Conservation (phyloP, 37 sponge, comb jelly and placozoan species). For the Tethya wilhelma region DNA sequence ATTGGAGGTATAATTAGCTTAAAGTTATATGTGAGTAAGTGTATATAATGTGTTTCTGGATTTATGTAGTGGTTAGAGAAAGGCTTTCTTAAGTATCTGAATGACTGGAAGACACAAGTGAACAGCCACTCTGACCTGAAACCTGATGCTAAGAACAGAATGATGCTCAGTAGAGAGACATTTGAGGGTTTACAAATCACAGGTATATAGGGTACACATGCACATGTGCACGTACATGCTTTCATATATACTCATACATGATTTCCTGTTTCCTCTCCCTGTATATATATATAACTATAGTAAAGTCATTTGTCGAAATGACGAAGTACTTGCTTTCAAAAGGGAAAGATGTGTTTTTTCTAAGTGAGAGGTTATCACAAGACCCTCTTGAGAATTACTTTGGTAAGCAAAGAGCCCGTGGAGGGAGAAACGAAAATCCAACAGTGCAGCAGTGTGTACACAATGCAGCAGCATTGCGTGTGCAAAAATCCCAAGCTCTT, state of each 20-base stretch:
- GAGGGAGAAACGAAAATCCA: slow-evolving; percentile 31
- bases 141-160: neutral
- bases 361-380: slow-evolving; percentile 35
- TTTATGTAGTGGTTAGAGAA: slow-evolving; percentile 8
- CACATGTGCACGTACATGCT: neutral
- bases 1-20: slow-evolving; percentile 15
- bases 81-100: slow-evolving; percentile 11
- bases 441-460: slow-evolving; percentile 9
- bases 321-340: slow-evolving; percentile 1
- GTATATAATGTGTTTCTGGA: neutral
- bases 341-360: slow-evolving; percentile 7
- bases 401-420: neutral
- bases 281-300: neutral
- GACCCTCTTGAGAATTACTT: slow-evolving; percentile 32
- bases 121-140: neutral
- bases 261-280: neutral
- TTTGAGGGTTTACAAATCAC: neutral
- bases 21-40: neutral
- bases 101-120: neutral
- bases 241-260: no score
- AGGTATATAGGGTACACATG: neutral
- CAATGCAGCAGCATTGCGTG: slow-evolving; percentile 15
- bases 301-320: slow-evolving; percentile 37
- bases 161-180: neutral
- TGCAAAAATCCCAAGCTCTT: slow-evolving; percentile 35